phyloP scores from a whole-genome alignment of 1,140 invertebrate genomes.

The Dendroctonus ponderosae region DNA sequence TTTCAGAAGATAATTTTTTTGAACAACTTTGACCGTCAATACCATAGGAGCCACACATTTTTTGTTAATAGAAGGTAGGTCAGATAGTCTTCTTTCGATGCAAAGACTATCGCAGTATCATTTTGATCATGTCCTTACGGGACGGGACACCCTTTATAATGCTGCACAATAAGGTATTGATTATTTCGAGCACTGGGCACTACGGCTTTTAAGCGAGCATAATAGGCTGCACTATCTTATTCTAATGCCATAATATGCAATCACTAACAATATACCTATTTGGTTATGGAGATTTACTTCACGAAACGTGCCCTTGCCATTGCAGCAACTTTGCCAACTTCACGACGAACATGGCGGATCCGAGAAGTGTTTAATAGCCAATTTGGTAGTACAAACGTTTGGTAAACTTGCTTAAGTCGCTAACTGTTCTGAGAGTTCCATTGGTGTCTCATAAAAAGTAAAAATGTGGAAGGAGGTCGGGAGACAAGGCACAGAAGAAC shows the following conservation, averaged over 20 bases:
- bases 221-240: slow-evolving; percentile 25
- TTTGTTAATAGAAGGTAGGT: no score
- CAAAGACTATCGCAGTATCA: no score
- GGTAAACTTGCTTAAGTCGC: not conserved
- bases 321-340: slow-evolving; percentile 14
- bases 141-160: no score
- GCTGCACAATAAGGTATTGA: not conserved
- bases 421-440: not conserved
- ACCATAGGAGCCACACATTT: no score
- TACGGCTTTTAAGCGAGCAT: not conserved
- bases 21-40: no score
- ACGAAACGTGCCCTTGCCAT: slow-evolving; percentile 23
- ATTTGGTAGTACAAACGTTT: slow-evolving; percentile 13
- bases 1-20: no score
- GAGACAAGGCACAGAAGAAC: no score
- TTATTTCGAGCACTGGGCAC: not conserved
- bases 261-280: slow-evolving; percentile 32
- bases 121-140: no score
- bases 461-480: no score
- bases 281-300: slow-evolving; percentile 32
- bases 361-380: slow-evolving; percentile 5
- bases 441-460: not conserved
- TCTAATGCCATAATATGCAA: slow-evolving; percentile 30
- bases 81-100: no score
- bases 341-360: slow-evolving; percentile 11